phyloP scores from a whole-genome alignment of 2,888 invertebrate species.

The Junonia oenone region DNA sequence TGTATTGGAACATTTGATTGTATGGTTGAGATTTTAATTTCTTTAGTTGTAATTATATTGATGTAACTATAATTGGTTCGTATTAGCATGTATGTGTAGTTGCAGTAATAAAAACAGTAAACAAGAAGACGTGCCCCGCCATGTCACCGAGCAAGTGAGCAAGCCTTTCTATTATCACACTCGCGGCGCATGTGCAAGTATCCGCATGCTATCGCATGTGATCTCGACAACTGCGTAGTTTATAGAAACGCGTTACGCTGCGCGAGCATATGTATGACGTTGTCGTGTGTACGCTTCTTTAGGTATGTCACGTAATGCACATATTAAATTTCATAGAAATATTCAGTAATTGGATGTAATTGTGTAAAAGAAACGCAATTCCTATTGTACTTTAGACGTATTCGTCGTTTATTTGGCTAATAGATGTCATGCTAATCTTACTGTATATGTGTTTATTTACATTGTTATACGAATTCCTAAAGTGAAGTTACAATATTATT shows the following conservation, averaged over 20 bases:
- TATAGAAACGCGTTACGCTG: slow-evolving; percentile 40
- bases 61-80: not conserved
- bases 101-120: not conserved
- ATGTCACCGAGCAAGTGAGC: not conserved
- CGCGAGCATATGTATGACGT: slow-evolving; percentile 21
- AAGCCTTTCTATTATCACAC: slow-evolving; percentile 45
- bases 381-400: not conserved
- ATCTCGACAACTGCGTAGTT: slow-evolving; percentile 60
- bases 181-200: slow-evolving; percentile 41
- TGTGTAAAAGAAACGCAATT: not conserved
- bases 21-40: not conserved
- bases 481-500: too few relatives aligned
- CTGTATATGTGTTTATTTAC: too few relatives aligned
- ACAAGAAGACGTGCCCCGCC: not conserved
- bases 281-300: slow-evolving; percentile 11
- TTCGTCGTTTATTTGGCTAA: not conserved
- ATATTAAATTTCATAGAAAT: slow-evolving; percentile 1
- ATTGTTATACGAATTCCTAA: too few relatives aligned
- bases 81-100: not conserved
- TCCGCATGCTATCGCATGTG: slow-evolving; percentile 41
- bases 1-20: not conserved
- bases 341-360: not conserved
- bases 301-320: slow-evolving; percentile 11
- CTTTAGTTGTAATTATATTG: not conserved
- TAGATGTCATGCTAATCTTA: not conserved